These are phyloP conservation scores for Hypolimnas misippus DNA, from an alignment of 2,888 invertebrate genomes.

Conservation along the genomic window DNA sequence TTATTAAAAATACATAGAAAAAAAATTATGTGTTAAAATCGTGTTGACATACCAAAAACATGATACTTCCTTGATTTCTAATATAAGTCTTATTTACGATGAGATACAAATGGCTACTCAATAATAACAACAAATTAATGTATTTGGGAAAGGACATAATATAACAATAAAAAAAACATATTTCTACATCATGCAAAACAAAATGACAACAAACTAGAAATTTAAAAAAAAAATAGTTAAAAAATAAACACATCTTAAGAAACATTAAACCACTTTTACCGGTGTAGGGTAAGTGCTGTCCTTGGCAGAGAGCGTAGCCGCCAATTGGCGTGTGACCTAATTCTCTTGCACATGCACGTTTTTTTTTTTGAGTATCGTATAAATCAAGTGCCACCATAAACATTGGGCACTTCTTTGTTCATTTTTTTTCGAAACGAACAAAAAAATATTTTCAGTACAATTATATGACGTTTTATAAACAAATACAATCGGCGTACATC, in stretches of 20 bases:
- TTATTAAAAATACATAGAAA: neutral
- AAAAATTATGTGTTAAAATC: too few species aligned
- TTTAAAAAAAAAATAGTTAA: too few species aligned
- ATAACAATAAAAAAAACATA: too few species aligned
- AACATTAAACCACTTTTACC: slow-evolving; percentile 43
- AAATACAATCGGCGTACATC: slow-evolving; percentile 3
- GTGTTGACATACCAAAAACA: too few species aligned
- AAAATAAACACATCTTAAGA: slow-evolving; percentile 30
- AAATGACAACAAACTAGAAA: too few species aligned
- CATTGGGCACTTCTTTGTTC: slow-evolving; percentile 3
- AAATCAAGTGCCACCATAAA: slow-evolving; percentile 61
- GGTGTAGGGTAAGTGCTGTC: slow-evolving; percentile 50
- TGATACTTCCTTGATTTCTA: too few species aligned
- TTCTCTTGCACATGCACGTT: slow-evolving; percentile 57
- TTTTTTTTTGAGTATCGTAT: slow-evolving; percentile 71
- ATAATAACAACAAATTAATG: too few species aligned
- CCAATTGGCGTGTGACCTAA: slow-evolving; percentile 78
- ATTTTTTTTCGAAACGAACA: neutral
- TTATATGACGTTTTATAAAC: neutral
- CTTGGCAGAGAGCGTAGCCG: slow-evolving; percentile 71
- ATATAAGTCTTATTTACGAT: too few species aligned
- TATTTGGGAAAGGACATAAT: too few species aligned
- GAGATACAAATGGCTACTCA: too few species aligned
- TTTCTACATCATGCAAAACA: too few species aligned
- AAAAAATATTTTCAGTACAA: neutral